A percentile compares a stretch with the other conserved stretches of the same genome.
Conservation (phyloP, 2,888 invertebrate species). For the Polia nebulosa region DNA sequence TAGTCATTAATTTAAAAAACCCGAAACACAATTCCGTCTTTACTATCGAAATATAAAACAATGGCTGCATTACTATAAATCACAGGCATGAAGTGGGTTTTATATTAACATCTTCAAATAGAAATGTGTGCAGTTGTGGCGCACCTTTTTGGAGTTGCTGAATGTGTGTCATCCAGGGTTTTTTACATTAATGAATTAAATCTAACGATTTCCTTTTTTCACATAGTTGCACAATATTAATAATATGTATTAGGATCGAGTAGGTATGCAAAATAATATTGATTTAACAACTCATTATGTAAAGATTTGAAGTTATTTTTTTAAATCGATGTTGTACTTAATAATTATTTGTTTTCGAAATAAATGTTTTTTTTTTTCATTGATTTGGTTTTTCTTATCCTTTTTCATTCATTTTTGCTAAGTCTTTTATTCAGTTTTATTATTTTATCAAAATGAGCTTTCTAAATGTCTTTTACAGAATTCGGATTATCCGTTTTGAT, state of each 20-base stretch:
- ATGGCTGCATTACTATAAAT: background rate
- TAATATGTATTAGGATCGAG: conserved; percentile 3
- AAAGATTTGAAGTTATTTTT: conserved; percentile 29
- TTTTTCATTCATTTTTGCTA: background rate
- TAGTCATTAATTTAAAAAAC: conserved; percentile 21
- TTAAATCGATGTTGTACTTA: conserved; percentile 73
- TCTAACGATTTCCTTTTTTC: conserved; percentile 1
- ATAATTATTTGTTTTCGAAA: conserved; percentile 60
- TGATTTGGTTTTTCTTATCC: conserved; percentile 62
- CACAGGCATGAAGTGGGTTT: background rate
- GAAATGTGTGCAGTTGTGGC: no score
- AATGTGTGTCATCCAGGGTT: no score
- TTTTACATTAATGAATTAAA: conserved; percentile 28
- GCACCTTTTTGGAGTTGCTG: background rate
- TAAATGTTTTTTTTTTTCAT: conserved; percentile 70
- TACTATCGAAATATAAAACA: background rate
- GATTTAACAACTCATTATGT: conserved; percentile 27
- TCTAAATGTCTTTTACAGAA: conserved; percentile 39
- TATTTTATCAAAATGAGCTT: conserved; percentile 50
- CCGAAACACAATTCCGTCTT: background rate
- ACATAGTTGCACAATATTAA: background rate
- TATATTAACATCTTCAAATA: background rate
- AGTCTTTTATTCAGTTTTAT: no score
- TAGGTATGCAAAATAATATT: conserved; percentile 13
- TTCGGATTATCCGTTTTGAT: conserved; percentile 69